A percentile compares a stretch with the other conserved stretches of the same genome.
phyloP scores from a whole-genome alignment of 2,888 invertebrate species.

The Stenolophus ochropezus region DNA sequence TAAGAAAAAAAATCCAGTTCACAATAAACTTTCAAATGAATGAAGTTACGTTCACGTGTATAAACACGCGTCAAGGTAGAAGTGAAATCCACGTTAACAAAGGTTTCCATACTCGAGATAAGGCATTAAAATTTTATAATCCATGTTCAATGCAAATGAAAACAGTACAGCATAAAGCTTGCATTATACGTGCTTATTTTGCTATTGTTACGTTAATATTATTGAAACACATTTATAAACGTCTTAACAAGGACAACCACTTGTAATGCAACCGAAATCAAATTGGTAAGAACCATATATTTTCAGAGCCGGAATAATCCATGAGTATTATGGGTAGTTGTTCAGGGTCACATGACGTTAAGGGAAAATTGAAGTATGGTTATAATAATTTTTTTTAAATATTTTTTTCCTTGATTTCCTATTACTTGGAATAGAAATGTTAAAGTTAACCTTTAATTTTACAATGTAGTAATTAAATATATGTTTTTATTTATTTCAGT shows the following conservation, averaged over 20 bases:
- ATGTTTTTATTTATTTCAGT: no score
- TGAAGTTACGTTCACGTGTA: background rate
- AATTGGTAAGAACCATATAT: conserved; percentile 22
- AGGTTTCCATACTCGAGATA: background rate
- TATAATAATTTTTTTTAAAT: no score
- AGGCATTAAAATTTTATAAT: background rate
- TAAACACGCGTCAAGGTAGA: background rate
- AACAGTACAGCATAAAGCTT: background rate
- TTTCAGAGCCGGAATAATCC: no score
- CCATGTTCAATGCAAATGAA: background rate
- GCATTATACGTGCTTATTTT: conserved; percentile 28
- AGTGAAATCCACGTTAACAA: conserved; percentile 4
- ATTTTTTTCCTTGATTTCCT: no score
- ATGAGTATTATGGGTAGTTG: no score
- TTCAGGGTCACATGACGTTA: no score
- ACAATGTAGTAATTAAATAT: no score
- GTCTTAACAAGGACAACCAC: conserved; percentile 48
- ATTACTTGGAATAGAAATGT: no score
- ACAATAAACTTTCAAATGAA: background rate
- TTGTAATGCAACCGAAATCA: conserved; percentile 36
- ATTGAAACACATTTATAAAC: conserved; percentile 46
- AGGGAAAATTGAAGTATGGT: no score
- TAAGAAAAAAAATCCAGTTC: background rate
- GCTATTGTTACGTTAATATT: conserved; percentile 45
- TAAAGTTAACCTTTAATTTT: no score